Conservation (phyloP, 2,113 vertebrate species). For the Clarias batrachus region DNA sequence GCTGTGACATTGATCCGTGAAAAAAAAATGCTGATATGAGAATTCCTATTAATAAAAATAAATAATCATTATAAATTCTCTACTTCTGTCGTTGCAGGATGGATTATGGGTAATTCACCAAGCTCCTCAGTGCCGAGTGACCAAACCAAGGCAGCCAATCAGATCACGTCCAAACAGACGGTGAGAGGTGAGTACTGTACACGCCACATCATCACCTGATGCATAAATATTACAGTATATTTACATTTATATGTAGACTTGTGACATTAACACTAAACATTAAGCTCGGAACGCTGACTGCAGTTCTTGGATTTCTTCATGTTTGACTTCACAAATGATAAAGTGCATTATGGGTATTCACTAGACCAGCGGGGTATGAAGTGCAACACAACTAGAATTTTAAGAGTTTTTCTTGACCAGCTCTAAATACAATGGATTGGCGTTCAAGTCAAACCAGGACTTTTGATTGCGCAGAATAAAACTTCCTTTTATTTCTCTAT, state of each 20-base stretch:
- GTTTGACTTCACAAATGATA: background rate
- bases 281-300: background rate
- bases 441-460: too few relatives aligned
- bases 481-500: too few relatives aligned
- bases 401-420: background rate
- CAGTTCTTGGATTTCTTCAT: background rate
- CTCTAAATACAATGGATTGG: background rate
- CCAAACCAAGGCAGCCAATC: conserved; percentile 68
- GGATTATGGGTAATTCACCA: conserved; percentile 66
- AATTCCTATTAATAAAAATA: background rate
- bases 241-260: background rate
- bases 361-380: background rate
- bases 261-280: background rate
- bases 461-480: too few relatives aligned
- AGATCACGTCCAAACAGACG: conserved; percentile 60
- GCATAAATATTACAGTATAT: background rate
- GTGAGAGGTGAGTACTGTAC: conserved; percentile 69
- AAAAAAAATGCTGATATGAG: background rate
- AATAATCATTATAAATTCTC: background rate
- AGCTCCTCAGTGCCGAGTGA: conserved; percentile 63
- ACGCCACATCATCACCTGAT: background rate
- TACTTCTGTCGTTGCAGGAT: conserved; percentile 69
- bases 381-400: background rate
- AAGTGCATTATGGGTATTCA: background rate
- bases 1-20: background rate